A percentile compares a stretch with the other conserved stretches of the same genome.
phyloP scores from a whole-genome alignment of 1,140 invertebrate species.

The Drosophila serrata region DNA sequence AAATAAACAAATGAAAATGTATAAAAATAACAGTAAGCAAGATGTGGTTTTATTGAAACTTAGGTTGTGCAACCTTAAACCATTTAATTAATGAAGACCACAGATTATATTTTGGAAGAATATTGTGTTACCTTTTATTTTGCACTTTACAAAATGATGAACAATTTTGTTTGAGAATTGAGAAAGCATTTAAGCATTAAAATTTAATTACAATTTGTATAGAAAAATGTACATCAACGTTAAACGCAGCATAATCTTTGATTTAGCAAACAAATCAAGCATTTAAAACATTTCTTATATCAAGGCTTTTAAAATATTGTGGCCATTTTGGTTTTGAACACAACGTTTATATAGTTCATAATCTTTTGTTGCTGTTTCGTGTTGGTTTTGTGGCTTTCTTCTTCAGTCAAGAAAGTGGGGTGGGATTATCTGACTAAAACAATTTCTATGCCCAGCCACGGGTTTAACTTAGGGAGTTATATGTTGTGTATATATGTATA shows the following conservation, averaged over 20 bases:
- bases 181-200: neutral
- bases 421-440: slow-evolving; percentile 26
- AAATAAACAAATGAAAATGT: slow-evolving; percentile 45
- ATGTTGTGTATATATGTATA: slow-evolving; percentile 38
- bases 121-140: slow-evolving; percentile 17
- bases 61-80: neutral
- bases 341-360: slow-evolving; percentile 21
- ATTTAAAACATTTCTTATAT: slow-evolving; percentile 16
- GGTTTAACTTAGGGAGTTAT: slow-evolving; percentile 23
- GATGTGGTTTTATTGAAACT: neutral
- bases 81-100: neutral
- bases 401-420: slow-evolving; percentile 26
- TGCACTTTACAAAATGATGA: slow-evolving; percentile 24
- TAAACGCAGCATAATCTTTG: slow-evolving; percentile 18
- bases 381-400: slow-evolving; percentile 22
- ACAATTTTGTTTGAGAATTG: slow-evolving; percentile 20
- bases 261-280: slow-evolving; percentile 6
- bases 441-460: slow-evolving; percentile 23
- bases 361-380: slow-evolving; percentile 9
- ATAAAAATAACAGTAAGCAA: neutral
- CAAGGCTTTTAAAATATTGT: slow-evolving; percentile 16
- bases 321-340: slow-evolving; percentile 24
- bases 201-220: slow-evolving; percentile 10
- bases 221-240: slow-evolving; percentile 20
- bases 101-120: neutral